These are phyloP conservation scores for Conops quadrifasciatus DNA, from an alignment of 2,888 invertebrate genomes.

Conservation along the genomic window DNA sequence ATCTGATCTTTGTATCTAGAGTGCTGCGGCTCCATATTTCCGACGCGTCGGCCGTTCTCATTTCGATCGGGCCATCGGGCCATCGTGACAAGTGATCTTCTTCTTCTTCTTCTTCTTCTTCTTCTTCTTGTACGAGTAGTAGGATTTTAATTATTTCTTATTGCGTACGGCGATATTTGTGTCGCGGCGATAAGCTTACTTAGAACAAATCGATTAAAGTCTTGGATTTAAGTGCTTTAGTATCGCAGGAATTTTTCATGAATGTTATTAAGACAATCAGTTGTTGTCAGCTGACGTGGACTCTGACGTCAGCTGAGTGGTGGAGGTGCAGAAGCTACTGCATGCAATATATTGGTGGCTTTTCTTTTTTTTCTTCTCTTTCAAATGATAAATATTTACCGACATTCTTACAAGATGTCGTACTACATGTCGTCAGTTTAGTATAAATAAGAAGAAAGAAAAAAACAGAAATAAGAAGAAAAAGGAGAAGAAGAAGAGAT, in stretches of 20 bases:
- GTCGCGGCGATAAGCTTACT: conserved; percentile 32
- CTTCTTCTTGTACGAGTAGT: background rate
- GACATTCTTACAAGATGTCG: background rate
- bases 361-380: background rate
- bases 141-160: conserved; percentile 8
- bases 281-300: background rate
- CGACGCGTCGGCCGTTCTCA: conserved; percentile 28
- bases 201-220: conserved; percentile 34
- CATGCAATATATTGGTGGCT: background rate
- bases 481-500: too few relatives aligned
- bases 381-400: conserved; percentile 12
- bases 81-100: conserved; percentile 30
- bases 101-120: background rate
- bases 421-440: background rate
- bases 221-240: conserved; percentile 31
- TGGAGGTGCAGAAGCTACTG: background rate
- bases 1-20: conserved; percentile 43
- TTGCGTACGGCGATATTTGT: conserved; percentile 18
- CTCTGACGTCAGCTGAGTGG: background rate
- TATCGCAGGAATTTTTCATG: conserved; percentile 23
- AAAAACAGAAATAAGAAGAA: too few relatives aligned
- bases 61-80: too few relatives aligned
- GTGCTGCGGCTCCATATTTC: conserved; percentile 43
- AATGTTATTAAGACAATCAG: conserved; percentile 27
- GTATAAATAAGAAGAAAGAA: background rate